phyloP scores from a whole-genome alignment of 2,113 vertebrate genomes.

The Burhinus oedicnemus region DNA sequence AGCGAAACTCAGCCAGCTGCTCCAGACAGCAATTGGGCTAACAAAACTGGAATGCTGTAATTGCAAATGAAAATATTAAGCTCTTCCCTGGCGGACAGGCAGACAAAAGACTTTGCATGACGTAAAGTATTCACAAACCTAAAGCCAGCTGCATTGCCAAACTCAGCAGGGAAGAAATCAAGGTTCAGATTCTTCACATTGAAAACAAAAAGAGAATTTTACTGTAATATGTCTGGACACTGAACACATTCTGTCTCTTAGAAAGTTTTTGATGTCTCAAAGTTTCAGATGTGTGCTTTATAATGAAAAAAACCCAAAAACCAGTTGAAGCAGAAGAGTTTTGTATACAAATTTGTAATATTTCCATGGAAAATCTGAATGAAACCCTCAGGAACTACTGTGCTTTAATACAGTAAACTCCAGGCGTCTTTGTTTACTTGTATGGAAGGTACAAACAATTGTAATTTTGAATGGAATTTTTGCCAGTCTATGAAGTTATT shows the following conservation, averaged over 20 bases:
- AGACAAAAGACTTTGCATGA: neutral
- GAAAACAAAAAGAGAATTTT: neutral
- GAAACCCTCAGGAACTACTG: neutral
- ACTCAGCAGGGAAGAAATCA: neutral
- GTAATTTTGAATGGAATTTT: neutral
- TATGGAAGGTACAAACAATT: neutral
- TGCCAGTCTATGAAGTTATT: neutral
- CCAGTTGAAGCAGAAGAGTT: neutral
- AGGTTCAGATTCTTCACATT: neutral
- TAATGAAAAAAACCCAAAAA: neutral
- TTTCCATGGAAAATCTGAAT: conserved; percentile 33
- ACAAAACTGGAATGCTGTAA: neutral
- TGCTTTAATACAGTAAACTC: neutral
- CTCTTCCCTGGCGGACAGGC: neutral
- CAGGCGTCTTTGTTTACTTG: neutral
- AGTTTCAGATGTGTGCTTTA: neutral
- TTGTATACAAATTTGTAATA: neutral
- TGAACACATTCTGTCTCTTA: neutral
- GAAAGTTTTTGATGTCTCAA: neutral
- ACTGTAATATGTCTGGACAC: neutral
- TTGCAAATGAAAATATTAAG: neutral
- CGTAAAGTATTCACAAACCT: neutral
- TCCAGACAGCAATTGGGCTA: neutral
- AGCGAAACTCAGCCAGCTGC: neutral
- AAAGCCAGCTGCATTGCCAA: neutral